A percentile compares a stretch with the other conserved stretches of the same genome.
Conservation (phyloP, 1,140 invertebrate species). For the Meloidogyne floridensis region DNA sequence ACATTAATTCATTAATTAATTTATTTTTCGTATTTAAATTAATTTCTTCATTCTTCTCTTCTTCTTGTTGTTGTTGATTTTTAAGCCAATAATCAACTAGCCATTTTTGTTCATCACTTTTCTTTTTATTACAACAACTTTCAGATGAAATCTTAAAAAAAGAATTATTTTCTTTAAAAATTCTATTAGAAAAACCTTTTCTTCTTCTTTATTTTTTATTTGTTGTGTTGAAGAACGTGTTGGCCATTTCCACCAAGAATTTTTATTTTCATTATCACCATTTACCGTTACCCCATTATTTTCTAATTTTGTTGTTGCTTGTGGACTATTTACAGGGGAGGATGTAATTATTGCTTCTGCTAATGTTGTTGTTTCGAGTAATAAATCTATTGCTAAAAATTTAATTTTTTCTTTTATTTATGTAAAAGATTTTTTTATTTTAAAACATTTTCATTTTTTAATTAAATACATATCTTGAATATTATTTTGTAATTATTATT, state of each 20-base stretch:
- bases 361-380: conserved; percentile 9
- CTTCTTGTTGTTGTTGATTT: conserved; percentile 17
- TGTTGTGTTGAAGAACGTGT: not conserved
- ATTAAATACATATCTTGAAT: not conserved
- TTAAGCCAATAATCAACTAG: conserved; percentile 32
- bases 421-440: no score
- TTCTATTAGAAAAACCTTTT: not conserved
- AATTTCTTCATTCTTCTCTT: not conserved
- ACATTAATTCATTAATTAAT: not conserved
- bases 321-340: not conserved
- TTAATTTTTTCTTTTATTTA: not conserved
- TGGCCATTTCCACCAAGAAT: conserved; percentile 8
- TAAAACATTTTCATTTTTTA: no score
- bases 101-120: conserved; percentile 23
- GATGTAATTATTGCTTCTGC: not conserved
- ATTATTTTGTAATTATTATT: not conserved
- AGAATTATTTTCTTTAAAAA: not conserved
- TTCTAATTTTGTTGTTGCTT: not conserved
- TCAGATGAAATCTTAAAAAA: not conserved
- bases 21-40: not conserved
- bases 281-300: not conserved
- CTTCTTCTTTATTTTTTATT: not conserved
- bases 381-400: not conserved
- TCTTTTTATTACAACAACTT: conserved; percentile 8
- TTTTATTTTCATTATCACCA: not conserved